phyloP scores from a whole-genome alignment of 2,797 vertebrate species.

The Pipistrellus pipistrellus region DNA sequence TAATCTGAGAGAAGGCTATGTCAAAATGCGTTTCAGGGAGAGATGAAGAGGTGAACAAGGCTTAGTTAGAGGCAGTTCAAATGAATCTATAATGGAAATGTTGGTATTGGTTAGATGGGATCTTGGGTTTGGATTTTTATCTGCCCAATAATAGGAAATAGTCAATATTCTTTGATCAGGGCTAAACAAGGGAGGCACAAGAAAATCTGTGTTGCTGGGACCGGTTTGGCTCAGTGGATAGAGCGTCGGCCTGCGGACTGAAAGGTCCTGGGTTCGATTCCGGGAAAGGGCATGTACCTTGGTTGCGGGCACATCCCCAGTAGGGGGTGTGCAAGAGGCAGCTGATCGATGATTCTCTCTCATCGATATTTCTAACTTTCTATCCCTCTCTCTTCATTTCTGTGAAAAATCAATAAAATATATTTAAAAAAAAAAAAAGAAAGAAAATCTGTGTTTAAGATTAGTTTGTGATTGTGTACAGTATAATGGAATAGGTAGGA shows the following conservation, averaged over 20 bases:
- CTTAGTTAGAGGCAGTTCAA: background rate
- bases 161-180: background rate
- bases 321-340: too few relatives aligned
- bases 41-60: background rate
- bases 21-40: background rate
- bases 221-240: too few relatives aligned
- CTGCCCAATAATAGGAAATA: background rate
- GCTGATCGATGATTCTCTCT: too few relatives aligned
- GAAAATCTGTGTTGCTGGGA: background rate
- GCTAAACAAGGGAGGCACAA: background rate
- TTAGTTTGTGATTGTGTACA: background rate
- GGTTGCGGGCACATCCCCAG: too few relatives aligned
- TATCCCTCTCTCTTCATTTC: too few relatives aligned
- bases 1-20: background rate
- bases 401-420: too few relatives aligned
- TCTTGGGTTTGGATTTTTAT: constrained; percentile 38
- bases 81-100: background rate
- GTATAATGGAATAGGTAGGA: background rate
- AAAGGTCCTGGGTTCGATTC: too few relatives aligned
- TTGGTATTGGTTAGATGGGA: background rate
- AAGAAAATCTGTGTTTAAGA: background rate
- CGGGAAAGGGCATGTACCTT: too few relatives aligned
- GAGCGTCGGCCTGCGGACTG: too few relatives aligned
- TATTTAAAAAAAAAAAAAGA: too few relatives aligned
- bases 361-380: too few relatives aligned